Evolutionary conservation across 2,888 invertebrate species (phyloP), one percentile per base, ranked within the genome.

Genomic region (Xanthorhoe spadicearia): DNA sequence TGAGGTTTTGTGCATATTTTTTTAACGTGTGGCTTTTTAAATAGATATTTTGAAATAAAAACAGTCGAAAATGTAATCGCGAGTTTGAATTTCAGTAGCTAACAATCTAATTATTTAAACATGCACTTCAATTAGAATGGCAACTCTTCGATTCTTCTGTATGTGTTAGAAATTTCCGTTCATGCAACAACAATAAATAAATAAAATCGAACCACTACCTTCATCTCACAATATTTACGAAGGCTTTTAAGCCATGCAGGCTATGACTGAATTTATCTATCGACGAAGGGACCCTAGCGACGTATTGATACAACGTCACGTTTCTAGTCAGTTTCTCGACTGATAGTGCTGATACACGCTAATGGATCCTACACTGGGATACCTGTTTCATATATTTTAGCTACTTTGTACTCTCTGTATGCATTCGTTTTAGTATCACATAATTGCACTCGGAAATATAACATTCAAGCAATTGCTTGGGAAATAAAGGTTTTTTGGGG

Each of bases 311-410:
- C 76, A 75, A 79, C 84, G 87, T 86, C 86, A 81, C 66, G 79
- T 80, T 82, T 81, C 82, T 84, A 85, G 80, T 84, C 77, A 79
- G 74, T 77, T 78, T 81, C 76, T 75, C 78, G 76, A 74, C 73
- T 74, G 84, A 87, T 88, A 86, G 74, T 74, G 70, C 63, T 85
- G 89, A 90, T 88, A 84, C 80, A 84, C 82, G 87, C 89, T 92
- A 92, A 92, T 91, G 91, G 90, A 90, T 75, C 75, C 75, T 82
- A 68, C 70, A 68, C 35, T 50, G n/a, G 43, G 53, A 57, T 15
- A 63, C 63, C 62, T 59, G 63, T 68, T 64, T 64, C 53, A 57
- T 61, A 68, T 67, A 60, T 67, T 63, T 67, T 68, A 15, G 64
- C 68, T 64, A 64, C 64, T 64, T 64, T 68, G 64, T n/a, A n/a